Evolutionary conservation across 2,888 invertebrate genomes (phyloP).

Genomic region (Ophioninae sp.): DNA sequence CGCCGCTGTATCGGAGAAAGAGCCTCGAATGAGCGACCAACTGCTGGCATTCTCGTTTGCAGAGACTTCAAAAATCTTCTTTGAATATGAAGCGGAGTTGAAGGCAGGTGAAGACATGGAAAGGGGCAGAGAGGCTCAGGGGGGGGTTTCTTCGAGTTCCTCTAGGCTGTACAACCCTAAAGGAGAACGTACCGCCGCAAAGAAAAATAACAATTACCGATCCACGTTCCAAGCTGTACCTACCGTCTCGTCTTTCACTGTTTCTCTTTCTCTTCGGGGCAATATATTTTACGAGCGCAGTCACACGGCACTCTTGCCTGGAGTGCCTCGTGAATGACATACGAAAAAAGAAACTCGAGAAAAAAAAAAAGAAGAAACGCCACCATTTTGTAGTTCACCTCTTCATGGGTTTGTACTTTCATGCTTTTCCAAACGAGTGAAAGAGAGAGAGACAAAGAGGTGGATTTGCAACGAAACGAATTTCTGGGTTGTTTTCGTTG

Average conservation of each 20-base stretch:
- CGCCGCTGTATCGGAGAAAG: not conserved
- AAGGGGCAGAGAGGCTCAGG: no score
- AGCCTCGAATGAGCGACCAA: not conserved
- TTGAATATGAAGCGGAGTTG: conserved; percentile 16
- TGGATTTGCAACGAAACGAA: conserved; percentile 10
- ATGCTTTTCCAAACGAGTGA: conserved; percentile 13
- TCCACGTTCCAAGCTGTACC: conserved; percentile 23
- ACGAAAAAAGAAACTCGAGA: conserved; percentile 22
- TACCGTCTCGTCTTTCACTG: conserved; percentile 12
- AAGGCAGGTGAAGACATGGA: not conserved
- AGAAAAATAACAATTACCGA: conserved; percentile 60
- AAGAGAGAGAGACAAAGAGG: not conserved
- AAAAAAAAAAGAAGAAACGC: conserved; percentile 5
- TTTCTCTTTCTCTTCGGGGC: not conserved
- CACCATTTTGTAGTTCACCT: conserved; percentile 8
- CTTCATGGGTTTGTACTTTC: conserved; percentile 2
- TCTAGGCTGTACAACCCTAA: not conserved
- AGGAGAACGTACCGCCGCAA: conserved; percentile 18
- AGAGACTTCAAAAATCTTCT: conserved; percentile 38
- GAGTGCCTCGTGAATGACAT: conserved; percentile 42
- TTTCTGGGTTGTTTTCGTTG: conserved; percentile 42
- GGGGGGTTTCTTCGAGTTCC: not conserved
- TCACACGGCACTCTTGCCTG: conserved; percentile 44
- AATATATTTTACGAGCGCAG: conserved; percentile 59
- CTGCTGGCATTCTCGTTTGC: conserved; percentile 27